A percentile compares a stretch with the other conserved stretches of the same genome.
These are phyloP conservation scores for Tenthredo livida DNA, from an alignment of 2,888 invertebrate genomes.

Conservation along the genomic window DNA sequence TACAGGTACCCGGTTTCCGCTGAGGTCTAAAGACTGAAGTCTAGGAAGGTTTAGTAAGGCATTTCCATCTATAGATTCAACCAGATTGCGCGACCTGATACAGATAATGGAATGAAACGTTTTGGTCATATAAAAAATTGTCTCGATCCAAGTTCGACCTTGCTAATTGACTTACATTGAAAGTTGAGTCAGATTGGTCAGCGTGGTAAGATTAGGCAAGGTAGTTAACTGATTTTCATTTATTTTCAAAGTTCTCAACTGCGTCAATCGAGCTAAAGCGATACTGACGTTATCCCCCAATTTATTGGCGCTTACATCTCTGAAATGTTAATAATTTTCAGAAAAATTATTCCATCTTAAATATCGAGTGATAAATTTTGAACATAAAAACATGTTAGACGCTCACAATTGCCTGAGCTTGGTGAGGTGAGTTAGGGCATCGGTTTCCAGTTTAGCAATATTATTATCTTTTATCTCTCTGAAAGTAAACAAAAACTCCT, in stretches of 20 bases:
- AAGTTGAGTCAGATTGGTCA: slow-evolving; percentile 77
- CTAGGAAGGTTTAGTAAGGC: slow-evolving; percentile 79
- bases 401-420: slow-evolving; percentile 74
- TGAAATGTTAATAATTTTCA: slow-evolving; percentile 70
- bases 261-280: slow-evolving; percentile 78
- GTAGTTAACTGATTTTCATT: slow-evolving; percentile 78
- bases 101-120: slow-evolving; percentile 58
- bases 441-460: slow-evolving; percentile 75
- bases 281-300: slow-evolving; percentile 79
- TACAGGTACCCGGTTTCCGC: slow-evolving; percentile 82
- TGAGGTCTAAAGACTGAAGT: slow-evolving; percentile 83
- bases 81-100: slow-evolving; percentile 79
- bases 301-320: slow-evolving; percentile 82
- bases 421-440: slow-evolving; percentile 69
- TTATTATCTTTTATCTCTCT: slow-evolving; percentile 79
- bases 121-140: slow-evolving; percentile 79
- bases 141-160: slow-evolving; percentile 65
- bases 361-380: not conserved
- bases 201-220: slow-evolving; percentile 71
- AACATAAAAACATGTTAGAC: slow-evolving; percentile 54
- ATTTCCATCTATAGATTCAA: slow-evolving; percentile 76
- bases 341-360: not conserved
- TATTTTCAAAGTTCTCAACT: slow-evolving; percentile 80
- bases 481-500: slow-evolving; percentile 66
- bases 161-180: slow-evolving; percentile 78